These are phyloP conservation scores for Zaprionus lachaisei DNA, from an alignment of 1,140 invertebrate species.

Conservation along the genomic window DNA sequence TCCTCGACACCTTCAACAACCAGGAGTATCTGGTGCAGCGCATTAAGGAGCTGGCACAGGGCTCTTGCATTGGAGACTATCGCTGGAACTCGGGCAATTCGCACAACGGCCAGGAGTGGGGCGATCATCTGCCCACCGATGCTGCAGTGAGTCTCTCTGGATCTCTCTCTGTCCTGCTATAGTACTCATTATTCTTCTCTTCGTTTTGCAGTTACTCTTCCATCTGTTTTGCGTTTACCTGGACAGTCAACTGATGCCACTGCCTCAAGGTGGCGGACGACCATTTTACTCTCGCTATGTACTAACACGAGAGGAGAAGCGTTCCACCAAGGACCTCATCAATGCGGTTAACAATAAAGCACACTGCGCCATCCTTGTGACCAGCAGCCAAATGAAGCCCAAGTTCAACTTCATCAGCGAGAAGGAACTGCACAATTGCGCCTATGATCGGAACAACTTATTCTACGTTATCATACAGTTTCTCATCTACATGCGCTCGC, in stretches of 20 bases:
- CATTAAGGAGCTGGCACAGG: constrained; percentile 90
- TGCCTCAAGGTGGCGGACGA: constrained; percentile 91
- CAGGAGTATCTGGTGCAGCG: constrained; percentile 93
- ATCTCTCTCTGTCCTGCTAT: background rate
- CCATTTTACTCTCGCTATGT: constrained; percentile 88
- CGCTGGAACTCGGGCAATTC: constrained; percentile 91
- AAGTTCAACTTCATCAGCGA: constrained; percentile 84
- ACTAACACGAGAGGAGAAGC: constrained; percentile 74
- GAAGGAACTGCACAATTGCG: constrained; percentile 81
- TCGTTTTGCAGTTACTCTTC: constrained; percentile 89
- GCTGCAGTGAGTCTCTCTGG: constrained; percentile 87
- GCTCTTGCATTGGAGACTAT: constrained; percentile 92
- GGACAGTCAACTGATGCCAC: constrained; percentile 91
- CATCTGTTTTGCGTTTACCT: constrained; percentile 92
- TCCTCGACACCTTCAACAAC: constrained; percentile 91
- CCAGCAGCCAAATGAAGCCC: constrained; percentile 69
- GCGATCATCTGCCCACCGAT: constrained; percentile 91
- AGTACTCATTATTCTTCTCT: background rate
- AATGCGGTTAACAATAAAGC: constrained; percentile 78
- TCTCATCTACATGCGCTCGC: constrained; percentile 90
- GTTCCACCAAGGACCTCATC: constrained; percentile 84
- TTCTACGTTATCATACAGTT: constrained; percentile 93
- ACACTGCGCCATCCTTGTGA: constrained; percentile 78
- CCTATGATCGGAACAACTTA: constrained; percentile 92
- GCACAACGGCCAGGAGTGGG: constrained; percentile 91